Conservation (phyloP, 2,888 invertebrate genomes). For the Heliconius hortense region DNA sequence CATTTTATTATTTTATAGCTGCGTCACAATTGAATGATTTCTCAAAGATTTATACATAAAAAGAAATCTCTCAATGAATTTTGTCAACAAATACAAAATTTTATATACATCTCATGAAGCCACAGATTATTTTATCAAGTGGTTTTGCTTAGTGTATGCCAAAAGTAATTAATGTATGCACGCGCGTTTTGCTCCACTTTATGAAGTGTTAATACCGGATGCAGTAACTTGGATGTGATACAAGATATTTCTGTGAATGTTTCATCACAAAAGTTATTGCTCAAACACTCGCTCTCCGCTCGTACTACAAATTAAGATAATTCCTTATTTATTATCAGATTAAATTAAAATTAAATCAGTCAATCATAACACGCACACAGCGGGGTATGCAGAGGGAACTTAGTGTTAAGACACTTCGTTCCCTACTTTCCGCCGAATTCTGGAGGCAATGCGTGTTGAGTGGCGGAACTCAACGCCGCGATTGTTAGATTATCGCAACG, state of each 20-base stretch:
- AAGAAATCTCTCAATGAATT: neutral
- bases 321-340: constrained; percentile 29
- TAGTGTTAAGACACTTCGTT: too few species aligned
- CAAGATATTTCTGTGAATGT: constrained; percentile 41
- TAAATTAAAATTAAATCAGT: constrained; percentile 1
- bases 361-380: too few species aligned
- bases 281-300: constrained; percentile 33
- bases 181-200: constrained; percentile 31
- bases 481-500: neutral
- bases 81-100: neutral
- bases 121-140: constrained; percentile 14
- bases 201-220: constrained; percentile 40
- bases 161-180: constrained; percentile 33
- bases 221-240: constrained; percentile 37
- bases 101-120: constrained; percentile 1
- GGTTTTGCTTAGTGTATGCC: constrained; percentile 12
- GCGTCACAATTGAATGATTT: neutral
- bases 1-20: neutral
- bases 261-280: constrained; percentile 40
- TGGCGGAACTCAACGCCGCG: too few species aligned
- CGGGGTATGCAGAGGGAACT: too few species aligned
- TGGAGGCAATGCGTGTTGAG: too few species aligned
- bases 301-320: constrained; percentile 27
- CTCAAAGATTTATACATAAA: neutral
- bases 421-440: too few species aligned